phyloP scores from a whole-genome alignment of 64 coral and sea anemone species.

The Actinia equina region DNA sequence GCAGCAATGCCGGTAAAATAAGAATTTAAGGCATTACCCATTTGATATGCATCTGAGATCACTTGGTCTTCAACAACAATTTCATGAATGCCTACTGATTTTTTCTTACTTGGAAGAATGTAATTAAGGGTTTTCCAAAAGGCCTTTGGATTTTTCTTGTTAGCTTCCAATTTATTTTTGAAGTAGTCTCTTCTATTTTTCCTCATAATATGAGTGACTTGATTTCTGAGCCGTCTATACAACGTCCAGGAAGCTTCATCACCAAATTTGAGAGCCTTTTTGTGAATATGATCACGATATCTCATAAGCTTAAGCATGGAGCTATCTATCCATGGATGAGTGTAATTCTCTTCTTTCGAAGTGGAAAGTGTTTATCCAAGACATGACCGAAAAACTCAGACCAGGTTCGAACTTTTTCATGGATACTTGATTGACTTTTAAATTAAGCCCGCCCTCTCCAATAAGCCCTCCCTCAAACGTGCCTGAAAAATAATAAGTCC shows the following conservation, averaged over 20 bases:
- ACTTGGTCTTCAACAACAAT: not conserved
- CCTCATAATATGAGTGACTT: constrained; percentile 7
- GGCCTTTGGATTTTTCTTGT: not conserved
- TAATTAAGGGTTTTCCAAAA: too few species aligned
- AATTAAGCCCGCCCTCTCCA: not conserved
- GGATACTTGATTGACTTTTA: not conserved
- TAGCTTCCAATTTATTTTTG: constrained; percentile 8
- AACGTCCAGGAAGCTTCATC: not conserved
- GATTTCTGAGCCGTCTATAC: constrained; percentile 30
- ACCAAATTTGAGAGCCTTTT: constrained; percentile 3
- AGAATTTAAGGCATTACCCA: not conserved
- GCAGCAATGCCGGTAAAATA: not conserved
- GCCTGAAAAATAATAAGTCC: too few species aligned
- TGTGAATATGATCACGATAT: not conserved
- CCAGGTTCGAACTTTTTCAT: not conserved
- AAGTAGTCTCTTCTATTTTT: constrained; percentile 10
- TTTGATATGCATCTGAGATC: not conserved
- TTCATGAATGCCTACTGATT: not conserved
- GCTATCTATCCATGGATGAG: not conserved
- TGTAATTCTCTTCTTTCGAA: constrained; percentile 6
- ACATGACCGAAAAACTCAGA: not conserved
- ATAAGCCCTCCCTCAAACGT: too few species aligned
- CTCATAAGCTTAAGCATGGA: not conserved
- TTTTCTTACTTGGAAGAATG: not conserved
- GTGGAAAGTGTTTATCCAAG: not conserved